phyloP scores from a whole-genome alignment of 2,888 invertebrate species.

The Steinernema scapterisci region DNA sequence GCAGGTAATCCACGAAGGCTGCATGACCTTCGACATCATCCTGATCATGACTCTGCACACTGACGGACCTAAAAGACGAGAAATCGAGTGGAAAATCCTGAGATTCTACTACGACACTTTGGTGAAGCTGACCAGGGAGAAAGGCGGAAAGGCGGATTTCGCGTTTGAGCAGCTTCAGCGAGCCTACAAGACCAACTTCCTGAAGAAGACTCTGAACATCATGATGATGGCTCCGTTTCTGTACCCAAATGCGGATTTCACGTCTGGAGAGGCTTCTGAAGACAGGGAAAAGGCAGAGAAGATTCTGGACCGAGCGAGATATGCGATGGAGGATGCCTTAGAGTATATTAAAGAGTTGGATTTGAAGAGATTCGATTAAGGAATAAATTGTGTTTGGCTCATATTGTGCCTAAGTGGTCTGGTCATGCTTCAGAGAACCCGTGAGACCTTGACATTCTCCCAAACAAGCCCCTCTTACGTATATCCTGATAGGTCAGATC shows the following conservation, averaged over 20 bases:
- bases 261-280: background rate
- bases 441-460: too few species aligned
- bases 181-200: background rate
- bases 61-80: background rate
- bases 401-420: too few species aligned
- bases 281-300: background rate
- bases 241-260: background rate
- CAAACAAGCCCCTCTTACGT: too few species aligned
- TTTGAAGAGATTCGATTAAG: background rate
- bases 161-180: background rate
- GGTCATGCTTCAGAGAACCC: too few species aligned
- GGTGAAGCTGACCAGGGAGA: too few species aligned
- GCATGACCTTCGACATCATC: background rate
- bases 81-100: background rate
- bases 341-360: background rate
- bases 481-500: too few species aligned
- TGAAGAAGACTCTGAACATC: background rate
- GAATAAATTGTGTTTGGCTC: too few species aligned
- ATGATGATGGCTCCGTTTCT: background rate
- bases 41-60: background rate
- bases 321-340: background rate
- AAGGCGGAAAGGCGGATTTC: background rate
- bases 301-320: background rate
- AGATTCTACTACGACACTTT: constrained; percentile 1
- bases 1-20: constrained; percentile 31